Evolutionary conservation across 2,113 vertebrate species (phyloP).

Genomic region (Progne subis): DNA sequence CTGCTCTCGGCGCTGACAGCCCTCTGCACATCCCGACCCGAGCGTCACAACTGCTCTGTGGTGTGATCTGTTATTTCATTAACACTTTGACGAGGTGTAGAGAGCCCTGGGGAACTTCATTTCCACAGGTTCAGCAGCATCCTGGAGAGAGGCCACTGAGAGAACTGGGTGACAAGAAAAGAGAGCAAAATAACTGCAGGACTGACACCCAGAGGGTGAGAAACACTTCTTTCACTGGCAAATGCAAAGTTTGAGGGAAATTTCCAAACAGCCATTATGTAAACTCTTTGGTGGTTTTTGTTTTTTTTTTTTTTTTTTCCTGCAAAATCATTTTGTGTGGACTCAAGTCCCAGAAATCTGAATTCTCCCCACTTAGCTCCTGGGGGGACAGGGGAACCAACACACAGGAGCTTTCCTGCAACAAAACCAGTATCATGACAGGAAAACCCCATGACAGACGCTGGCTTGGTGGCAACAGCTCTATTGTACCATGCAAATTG

Average conservation of each 20-base stretch:
- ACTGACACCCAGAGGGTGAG: not conserved
- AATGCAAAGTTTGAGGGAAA: not conserved
- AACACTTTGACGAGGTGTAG: not conserved
- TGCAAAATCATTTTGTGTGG: rapidly evolving
- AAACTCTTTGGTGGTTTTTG: not conserved
- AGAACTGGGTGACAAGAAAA: not conserved
- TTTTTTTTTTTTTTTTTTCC: not conserved
- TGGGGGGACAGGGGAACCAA: not conserved
- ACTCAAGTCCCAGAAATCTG: not conserved
- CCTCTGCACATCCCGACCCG: not conserved
- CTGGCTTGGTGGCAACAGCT: not conserved
- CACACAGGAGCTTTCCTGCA: not conserved
- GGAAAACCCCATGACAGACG: not conserved
- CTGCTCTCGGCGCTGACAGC: not conserved
- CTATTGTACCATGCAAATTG: not conserved
- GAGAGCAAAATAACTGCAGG: not conserved
- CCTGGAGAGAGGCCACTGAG: not conserved
- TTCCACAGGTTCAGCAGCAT: not conserved
- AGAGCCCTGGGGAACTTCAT: not conserved
- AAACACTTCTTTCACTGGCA: not conserved
- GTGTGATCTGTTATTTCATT: not conserved
- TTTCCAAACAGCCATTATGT: not conserved
- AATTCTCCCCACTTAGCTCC: rapidly evolving
- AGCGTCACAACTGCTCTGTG: not conserved
- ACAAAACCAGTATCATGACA: not conserved